Evolutionary conservation across 1,140 invertebrate species (phyloP).

Genomic region (Penaeus japonicus): DNA sequence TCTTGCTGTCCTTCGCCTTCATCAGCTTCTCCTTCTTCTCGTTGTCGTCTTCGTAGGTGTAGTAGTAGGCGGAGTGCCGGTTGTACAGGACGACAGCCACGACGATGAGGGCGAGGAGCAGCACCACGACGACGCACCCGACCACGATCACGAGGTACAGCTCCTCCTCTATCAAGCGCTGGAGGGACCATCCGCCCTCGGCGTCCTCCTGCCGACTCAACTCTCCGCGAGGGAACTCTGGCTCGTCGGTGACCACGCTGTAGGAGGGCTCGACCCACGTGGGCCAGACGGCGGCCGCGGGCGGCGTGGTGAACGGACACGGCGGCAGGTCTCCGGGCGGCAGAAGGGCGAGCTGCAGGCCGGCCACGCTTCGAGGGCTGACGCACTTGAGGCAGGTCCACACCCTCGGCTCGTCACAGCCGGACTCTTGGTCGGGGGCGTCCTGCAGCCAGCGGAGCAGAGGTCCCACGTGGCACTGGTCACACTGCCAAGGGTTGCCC

Average conservation of each 20-base stretch:
- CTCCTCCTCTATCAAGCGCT: conserved; percentile 32
- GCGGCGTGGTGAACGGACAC: conserved; percentile 43
- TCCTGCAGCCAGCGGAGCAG: conserved; percentile 62
- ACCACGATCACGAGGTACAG: conserved; percentile 61
- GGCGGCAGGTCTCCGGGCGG: conserved; percentile 61
- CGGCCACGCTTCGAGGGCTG: conserved; percentile 48
- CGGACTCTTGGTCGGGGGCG: conserved; percentile 58
- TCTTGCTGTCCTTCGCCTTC: conserved; percentile 59
- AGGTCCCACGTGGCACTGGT: conserved; percentile 68
- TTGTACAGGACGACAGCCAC: conserved; percentile 65
- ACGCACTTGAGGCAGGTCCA: conserved; percentile 59
- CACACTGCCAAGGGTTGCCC: conserved; percentile 74
- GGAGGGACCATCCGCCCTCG: conserved; percentile 43
- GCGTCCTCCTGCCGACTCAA: conserved; percentile 44
- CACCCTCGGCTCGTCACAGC: conserved; percentile 53
- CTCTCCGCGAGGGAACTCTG: conserved; percentile 45
- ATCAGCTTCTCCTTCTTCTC: conserved; percentile 60
- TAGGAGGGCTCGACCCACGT: conserved; percentile 46
- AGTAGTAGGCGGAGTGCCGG: conserved; percentile 75
- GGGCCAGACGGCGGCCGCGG: conserved; percentile 39
- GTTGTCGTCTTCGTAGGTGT: conserved; percentile 76
- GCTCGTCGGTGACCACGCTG: conserved; percentile 36
- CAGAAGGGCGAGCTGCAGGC: conserved; percentile 61
- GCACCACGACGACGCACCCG: conserved; percentile 62
- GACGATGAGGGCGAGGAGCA: conserved; percentile 62